Evolutionary conservation across 2,113 vertebrate species (phyloP).

Genomic region (Dunckerocampus dactyliophorus): DNA sequence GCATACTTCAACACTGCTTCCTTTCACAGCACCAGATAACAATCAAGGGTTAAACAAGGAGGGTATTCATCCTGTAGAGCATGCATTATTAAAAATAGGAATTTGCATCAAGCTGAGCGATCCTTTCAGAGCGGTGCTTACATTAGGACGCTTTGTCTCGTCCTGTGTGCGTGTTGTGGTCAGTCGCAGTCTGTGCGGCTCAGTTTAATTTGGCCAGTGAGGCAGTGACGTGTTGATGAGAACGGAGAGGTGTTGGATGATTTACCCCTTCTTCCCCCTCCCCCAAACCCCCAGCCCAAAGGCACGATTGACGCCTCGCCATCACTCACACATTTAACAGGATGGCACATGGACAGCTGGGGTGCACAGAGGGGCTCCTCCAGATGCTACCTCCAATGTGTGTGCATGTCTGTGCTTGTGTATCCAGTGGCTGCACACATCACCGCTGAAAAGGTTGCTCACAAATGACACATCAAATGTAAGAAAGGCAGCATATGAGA

Average conservation of each 20-base stretch:
- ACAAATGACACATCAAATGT: too few relatives aligned
- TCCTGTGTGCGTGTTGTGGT: constrained; percentile 36
- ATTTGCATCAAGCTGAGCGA: neutral
- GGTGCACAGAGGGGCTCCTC: constrained; percentile 43
- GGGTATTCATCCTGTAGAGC: neutral
- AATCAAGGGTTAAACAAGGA: neutral
- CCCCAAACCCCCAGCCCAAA: constrained; percentile 5
- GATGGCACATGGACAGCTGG: constrained; percentile 54
- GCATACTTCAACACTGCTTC: neutral
- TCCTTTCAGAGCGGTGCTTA: neutral
- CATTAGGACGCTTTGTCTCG: constrained; percentile 8
- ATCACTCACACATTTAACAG: constrained; percentile 53
- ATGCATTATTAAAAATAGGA: neutral
- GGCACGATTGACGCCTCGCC: constrained; percentile 45
- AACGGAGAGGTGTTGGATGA: constrained; percentile 62
- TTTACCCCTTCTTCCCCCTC: constrained; percentile 6
- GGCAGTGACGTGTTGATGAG: constrained; percentile 64
- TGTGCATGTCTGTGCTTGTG: constrained; percentile 14
- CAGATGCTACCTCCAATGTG: constrained; percentile 51
- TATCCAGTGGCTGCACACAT: too few relatives aligned
- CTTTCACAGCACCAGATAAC: neutral
- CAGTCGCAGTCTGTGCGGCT: constrained; percentile 52
- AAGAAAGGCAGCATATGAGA: too few relatives aligned
- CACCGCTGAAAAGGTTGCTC: too few relatives aligned
- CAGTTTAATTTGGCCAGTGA: constrained; percentile 60